Conservation (phyloP, 2,113 vertebrate genomes). For the Camelus bactrianus region DNA sequence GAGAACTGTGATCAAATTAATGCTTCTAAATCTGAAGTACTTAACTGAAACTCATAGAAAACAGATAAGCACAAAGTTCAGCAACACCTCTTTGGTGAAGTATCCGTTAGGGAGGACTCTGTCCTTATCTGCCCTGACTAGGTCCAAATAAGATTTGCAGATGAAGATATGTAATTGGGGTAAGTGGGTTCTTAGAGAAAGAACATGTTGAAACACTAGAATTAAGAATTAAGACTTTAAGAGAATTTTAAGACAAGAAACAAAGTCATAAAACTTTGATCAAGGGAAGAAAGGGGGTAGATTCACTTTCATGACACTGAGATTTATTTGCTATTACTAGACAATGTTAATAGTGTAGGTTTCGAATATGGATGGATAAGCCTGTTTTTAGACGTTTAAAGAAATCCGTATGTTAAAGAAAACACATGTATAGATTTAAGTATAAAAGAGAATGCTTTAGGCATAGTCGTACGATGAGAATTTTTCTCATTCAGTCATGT, state of each 20-base stretch:
- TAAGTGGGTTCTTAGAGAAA: background rate
- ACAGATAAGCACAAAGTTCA: background rate
- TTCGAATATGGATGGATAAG: constrained; percentile 4
- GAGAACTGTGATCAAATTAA: background rate
- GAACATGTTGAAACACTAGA: constrained; percentile 7
- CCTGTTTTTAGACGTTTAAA: background rate
- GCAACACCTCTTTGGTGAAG: background rate
- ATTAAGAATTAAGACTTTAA: constrained; percentile 59
- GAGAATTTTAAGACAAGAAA: constrained; percentile 42
- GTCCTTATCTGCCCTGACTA: background rate
- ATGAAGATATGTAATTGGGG: background rate
- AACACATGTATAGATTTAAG: constrained; percentile 29
- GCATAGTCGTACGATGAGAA: background rate
- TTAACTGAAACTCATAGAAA: background rate
- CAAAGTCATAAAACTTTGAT: background rate
- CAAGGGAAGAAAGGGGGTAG: background rate
- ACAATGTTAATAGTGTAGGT: background rate
- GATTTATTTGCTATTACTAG: constrained; percentile 1
- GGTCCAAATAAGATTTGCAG: background rate
- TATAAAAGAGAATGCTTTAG: constrained; percentile 42
- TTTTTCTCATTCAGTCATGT: background rate
- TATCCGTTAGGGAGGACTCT: background rate
- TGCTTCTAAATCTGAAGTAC: background rate
- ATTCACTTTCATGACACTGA: background rate
- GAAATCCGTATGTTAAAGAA: background rate